phyloP scores from a whole-genome alignment of 2,888 invertebrate genomes.

The Lepidonotus clava region DNA sequence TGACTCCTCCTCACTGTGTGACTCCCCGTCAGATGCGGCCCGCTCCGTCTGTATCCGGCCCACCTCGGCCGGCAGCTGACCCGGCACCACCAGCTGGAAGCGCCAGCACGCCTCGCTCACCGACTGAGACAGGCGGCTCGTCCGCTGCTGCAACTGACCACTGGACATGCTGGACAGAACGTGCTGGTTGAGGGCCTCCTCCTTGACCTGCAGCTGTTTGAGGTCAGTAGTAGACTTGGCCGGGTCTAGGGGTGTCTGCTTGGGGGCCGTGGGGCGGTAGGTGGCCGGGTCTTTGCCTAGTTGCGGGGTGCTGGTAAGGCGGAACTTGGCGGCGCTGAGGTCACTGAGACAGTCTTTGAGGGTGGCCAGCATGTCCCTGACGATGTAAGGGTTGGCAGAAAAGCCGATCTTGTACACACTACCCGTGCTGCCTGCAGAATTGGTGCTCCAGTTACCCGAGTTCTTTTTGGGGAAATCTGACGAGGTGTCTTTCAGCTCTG shows the following conservation, averaged over 20 bases:
- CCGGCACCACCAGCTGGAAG: constrained; percentile 83
- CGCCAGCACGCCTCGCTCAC: constrained; percentile 88
- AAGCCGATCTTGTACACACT: constrained; percentile 68
- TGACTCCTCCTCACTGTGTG: constrained; percentile 37
- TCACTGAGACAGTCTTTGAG: constrained; percentile 75
- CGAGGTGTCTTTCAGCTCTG: constrained; percentile 42
- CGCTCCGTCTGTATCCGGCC: constrained; percentile 78
- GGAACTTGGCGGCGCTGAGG: constrained; percentile 59
- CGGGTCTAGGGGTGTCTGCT: neutral
- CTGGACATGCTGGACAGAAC: constrained; percentile 69
- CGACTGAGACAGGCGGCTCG: constrained; percentile 81
- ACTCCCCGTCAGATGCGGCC: neutral
- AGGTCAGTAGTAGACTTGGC: neutral
- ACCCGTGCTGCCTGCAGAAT: constrained; percentile 44
- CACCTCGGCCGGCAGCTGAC: constrained; percentile 82
- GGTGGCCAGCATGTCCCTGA: constrained; percentile 73
- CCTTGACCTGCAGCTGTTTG: constrained; percentile 64
- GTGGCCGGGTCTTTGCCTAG: neutral
- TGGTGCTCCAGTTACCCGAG: constrained; percentile 44
- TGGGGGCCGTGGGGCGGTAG: neutral
- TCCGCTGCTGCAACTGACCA: constrained; percentile 75
- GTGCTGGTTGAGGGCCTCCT: constrained; percentile 65
- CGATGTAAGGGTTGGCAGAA: constrained; percentile 73
- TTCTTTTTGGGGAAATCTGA: neutral
- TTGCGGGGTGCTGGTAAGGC: neutral